A percentile compares a stretch with the other conserved stretches of the same genome.
phyloP scores from a whole-genome alignment of 2,888 invertebrate species.

The Tipula lateralis region DNA sequence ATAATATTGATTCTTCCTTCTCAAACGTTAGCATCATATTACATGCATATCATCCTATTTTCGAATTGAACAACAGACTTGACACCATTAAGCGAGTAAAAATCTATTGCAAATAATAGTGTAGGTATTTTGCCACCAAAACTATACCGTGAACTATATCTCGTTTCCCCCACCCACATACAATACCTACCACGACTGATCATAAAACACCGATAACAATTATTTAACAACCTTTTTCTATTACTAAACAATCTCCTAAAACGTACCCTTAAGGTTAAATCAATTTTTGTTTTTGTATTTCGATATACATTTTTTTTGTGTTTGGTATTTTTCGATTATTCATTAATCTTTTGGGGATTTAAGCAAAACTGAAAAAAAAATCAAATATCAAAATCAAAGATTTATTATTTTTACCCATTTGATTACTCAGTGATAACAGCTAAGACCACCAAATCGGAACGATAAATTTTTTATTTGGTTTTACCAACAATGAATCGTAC shows the following conservation, averaged over 20 bases:
- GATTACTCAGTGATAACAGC: not conserved
- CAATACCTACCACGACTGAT: not conserved
- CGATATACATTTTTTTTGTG: not conserved
- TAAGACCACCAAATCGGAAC: not conserved
- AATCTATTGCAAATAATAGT: too few relatives aligned
- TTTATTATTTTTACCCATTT: not conserved
- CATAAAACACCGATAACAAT: not conserved
- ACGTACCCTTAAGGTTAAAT: not conserved
- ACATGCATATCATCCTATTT: too few relatives aligned
- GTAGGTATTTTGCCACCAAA: too few relatives aligned
- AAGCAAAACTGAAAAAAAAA: not conserved
- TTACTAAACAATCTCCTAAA: not conserved
- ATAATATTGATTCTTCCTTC: too few relatives aligned
- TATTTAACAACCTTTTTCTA: not conserved
- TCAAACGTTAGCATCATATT: too few relatives aligned
- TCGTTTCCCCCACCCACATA: too few relatives aligned
- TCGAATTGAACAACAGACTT: too few relatives aligned
- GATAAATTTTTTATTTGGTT: not conserved
- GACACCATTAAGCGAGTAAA: too few relatives aligned
- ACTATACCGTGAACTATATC: too few relatives aligned
- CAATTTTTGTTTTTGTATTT: not conserved
- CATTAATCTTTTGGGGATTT: slow-evolving; percentile 5
- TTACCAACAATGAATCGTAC: not conserved
- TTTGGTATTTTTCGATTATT: not conserved
- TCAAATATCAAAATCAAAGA: not conserved